Conservation (phyloP, 92 coral and sea anemone genomes). For the Zoanthus sansibaricus region DNA sequence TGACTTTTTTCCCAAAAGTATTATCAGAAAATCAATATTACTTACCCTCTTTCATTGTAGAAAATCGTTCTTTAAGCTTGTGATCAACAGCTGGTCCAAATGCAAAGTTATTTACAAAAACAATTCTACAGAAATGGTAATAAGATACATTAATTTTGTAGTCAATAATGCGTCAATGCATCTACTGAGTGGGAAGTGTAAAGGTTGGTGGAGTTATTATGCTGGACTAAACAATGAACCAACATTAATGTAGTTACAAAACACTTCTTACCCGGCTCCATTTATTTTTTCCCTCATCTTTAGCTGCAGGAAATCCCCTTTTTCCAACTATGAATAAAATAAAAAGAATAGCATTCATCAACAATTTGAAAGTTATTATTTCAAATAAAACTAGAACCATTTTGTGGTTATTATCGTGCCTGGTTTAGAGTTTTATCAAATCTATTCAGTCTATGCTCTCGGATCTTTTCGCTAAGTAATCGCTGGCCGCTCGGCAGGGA, state of each 20-base stretch:
- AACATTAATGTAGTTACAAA: background rate
- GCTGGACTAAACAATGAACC: background rate
- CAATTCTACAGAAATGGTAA: conserved; percentile 58
- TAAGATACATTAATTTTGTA: no score
- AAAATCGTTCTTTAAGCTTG: conserved; percentile 86
- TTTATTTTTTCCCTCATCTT: conserved; percentile 78
- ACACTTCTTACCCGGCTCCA: conserved; percentile 73
- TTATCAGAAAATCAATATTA: background rate
- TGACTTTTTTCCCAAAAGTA: background rate
- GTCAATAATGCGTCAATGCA: no score
- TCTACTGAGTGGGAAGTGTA: background rate
- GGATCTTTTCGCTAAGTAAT: no score
- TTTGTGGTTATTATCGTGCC: no score
- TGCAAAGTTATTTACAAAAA: conserved; percentile 98
- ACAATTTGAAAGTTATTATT: no score
- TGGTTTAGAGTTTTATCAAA: no score
- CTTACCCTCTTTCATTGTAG: conserved; percentile 91
- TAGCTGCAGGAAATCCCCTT: conserved; percentile 87
- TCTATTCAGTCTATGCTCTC: no score
- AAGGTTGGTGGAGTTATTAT: no score
- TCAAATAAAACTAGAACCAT: no score
- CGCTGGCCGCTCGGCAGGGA: no score
- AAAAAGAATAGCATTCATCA: no score
- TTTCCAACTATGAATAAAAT: conserved; percentile 67
- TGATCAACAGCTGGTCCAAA: conserved; percentile 98